A percentile compares a stretch with the other conserved stretches of the same genome.
phyloP scores from a whole-genome alignment of 1,140 invertebrate species.

The Musca domestica region DNA sequence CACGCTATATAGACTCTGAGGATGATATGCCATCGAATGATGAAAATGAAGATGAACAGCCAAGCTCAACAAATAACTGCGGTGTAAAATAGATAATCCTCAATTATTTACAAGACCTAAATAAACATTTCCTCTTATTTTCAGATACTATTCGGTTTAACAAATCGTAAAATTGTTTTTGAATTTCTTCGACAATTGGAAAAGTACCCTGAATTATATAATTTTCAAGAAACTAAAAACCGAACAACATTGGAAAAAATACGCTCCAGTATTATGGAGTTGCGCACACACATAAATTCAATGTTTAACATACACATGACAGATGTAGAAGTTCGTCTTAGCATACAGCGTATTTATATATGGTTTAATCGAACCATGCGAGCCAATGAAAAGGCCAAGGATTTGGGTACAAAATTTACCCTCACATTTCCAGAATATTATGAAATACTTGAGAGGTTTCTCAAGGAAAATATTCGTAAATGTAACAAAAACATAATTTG shows the following conservation, averaged over 20 bases:
- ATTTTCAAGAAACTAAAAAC: too few relatives aligned
- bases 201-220: neutral
- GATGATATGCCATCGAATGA: slow-evolving; percentile 11
- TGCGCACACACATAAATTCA: neutral
- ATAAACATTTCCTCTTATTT: neutral
- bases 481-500: too few relatives aligned
- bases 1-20: neutral
- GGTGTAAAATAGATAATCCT: too few relatives aligned
- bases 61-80: neutral
- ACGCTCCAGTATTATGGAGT: neutral
- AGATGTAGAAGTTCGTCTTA: neutral
- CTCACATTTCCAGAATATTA: neutral
- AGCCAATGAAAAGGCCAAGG: too few relatives aligned
- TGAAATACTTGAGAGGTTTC: neutral
- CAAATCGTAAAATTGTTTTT: neutral
- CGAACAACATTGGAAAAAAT: too few relatives aligned
- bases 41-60: slow-evolving; percentile 7
- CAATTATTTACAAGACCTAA: too few relatives aligned
- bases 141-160: slow-evolving; percentile 10
- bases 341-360: neutral
- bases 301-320: neutral
- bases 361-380: neutral
- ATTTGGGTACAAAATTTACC: neutral
- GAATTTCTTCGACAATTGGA: neutral
- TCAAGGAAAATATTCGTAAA: neutral